Percentiles rank a stretch among this genome's conserved stretches.
phyloP scores from a whole-genome alignment of 1,140 invertebrate genomes.

The Pseudomyrmex concolor region DNA sequence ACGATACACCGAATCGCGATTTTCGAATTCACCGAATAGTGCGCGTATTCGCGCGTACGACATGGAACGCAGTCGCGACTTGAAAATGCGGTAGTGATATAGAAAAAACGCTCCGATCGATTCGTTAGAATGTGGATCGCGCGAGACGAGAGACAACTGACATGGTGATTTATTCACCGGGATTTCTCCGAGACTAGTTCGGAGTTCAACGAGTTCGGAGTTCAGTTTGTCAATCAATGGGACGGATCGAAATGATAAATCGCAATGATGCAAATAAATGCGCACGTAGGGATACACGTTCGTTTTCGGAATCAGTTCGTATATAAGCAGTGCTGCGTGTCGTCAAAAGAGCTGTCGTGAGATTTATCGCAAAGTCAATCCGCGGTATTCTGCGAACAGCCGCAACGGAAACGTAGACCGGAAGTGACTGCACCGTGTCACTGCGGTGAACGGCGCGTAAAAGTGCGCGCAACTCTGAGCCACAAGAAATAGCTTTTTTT shows the following conservation, averaged over 20 bases:
- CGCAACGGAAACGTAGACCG: slow-evolving; percentile 13
- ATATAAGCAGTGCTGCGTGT: slow-evolving; percentile 3
- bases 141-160: slow-evolving; percentile 13
- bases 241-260: slow-evolving; percentile 43
- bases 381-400: not conserved
- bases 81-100: not conserved
- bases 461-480: slow-evolving; percentile 64
- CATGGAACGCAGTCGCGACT: not conserved
- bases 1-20: not conserved
- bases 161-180: not conserved
- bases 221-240: slow-evolving; percentile 14
- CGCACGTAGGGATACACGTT: not conserved
- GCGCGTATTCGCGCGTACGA: not conserved
- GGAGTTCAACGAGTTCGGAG: not conserved
- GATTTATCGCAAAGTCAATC: not conserved
- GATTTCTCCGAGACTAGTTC: too few species aligned
- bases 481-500: not conserved
- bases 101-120: slow-evolving; percentile 4
- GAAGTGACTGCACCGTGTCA: slow-evolving; percentile 58
- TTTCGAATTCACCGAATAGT: slow-evolving; percentile 1
- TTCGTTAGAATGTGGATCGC: slow-evolving; percentile 30
- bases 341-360: slow-evolving; percentile 3
- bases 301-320: slow-evolving; percentile 4
- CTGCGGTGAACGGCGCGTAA: slow-evolving; percentile 69
- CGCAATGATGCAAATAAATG: slow-evolving; percentile 33